These are phyloP conservation scores for Tragelaphus oryx DNA, from an alignment of 2,797 vertebrate species.

Conservation along the genomic window DNA sequence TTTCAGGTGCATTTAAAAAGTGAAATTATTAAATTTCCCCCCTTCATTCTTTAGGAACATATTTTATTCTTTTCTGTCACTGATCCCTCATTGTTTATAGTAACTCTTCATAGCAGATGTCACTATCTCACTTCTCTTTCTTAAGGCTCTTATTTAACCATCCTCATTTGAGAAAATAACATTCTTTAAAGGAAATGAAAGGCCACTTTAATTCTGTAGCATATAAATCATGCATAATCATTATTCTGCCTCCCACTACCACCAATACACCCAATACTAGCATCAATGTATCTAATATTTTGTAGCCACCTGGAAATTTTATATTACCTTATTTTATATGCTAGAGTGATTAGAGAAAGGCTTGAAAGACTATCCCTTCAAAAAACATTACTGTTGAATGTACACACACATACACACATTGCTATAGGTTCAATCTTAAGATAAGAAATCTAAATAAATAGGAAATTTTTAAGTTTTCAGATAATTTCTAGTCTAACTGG, in stretches of 20 bases:
- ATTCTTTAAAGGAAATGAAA: conserved; percentile 59
- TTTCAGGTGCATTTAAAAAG: conserved; percentile 13
- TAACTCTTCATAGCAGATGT: conserved; percentile 37
- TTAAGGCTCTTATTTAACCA: conserved; percentile 42
- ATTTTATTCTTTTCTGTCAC: background rate
- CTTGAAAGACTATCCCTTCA: conserved; percentile 33
- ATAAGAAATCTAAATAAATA: conserved; percentile 19
- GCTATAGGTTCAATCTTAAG: background rate
- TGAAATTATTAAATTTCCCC: conserved; percentile 27
- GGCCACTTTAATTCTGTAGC: conserved; percentile 48
- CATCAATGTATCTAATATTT: conserved; percentile 59
- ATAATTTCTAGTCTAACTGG: conserved; percentile 43
- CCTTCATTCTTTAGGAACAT: background rate
- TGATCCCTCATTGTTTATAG: conserved; percentile 39
- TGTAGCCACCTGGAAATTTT: conserved; percentile 53
- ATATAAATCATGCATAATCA: background rate
- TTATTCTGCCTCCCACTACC: conserved; percentile 26
- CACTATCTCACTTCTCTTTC: conserved; percentile 45
- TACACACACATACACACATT: background rate
- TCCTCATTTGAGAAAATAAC: conserved; percentile 32
- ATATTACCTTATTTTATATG: conserved; percentile 45
- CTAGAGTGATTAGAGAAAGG: conserved; percentile 26
- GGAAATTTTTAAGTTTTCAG: conserved; percentile 58
- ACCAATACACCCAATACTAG: background rate
- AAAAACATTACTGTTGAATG: conserved; percentile 60